phyloP scores from a whole-genome alignment of 2,797 vertebrate genomes.

The Salarias fasciatus region DNA sequence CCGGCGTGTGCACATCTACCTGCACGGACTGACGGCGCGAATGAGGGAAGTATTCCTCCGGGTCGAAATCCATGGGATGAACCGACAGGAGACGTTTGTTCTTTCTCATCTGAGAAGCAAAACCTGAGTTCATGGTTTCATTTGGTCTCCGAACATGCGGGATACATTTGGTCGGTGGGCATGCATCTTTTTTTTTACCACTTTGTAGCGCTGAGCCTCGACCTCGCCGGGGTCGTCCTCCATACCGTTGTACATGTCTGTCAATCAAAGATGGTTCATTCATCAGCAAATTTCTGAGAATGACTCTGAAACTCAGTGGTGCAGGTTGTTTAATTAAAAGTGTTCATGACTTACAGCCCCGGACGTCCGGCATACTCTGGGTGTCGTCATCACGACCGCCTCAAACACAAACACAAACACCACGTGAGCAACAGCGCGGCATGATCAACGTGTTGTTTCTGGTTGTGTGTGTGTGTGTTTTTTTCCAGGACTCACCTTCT shows the following conservation, averaged over 20 bases:
- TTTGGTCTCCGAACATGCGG: too few relatives aligned
- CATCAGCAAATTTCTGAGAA: too few relatives aligned
- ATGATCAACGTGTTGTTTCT: neutral
- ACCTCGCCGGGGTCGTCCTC: constrained; percentile 78
- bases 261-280: neutral
- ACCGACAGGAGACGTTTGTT: constrained; percentile 92
- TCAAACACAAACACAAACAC: constrained; percentile 50
- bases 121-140: neutral
- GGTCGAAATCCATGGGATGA: constrained; percentile 89
- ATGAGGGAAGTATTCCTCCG: constrained; percentile 85
- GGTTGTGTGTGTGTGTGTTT: too few relatives aligned
- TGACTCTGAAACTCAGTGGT: too few relatives aligned
- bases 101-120: constrained; percentile 82
- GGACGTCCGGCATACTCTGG: constrained; percentile 82
- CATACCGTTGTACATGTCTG: constrained; percentile 70
- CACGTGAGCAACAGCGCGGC: neutral
- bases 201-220: constrained; percentile 81
- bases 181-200: constrained; percentile 76
- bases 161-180: too few relatives aligned
- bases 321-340: too few relatives aligned
- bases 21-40: constrained; percentile 81
- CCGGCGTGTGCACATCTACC: constrained; percentile 51
- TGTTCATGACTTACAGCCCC: constrained; percentile 70
- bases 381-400: constrained; percentile 81
- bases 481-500: constrained; percentile 72